Percentiles rank a stretch among this genome's conserved stretches.
These are phyloP conservation scores for Campopleginae sp. DNA, from an alignment of 2,888 invertebrate genomes.

Conservation along the genomic window DNA sequence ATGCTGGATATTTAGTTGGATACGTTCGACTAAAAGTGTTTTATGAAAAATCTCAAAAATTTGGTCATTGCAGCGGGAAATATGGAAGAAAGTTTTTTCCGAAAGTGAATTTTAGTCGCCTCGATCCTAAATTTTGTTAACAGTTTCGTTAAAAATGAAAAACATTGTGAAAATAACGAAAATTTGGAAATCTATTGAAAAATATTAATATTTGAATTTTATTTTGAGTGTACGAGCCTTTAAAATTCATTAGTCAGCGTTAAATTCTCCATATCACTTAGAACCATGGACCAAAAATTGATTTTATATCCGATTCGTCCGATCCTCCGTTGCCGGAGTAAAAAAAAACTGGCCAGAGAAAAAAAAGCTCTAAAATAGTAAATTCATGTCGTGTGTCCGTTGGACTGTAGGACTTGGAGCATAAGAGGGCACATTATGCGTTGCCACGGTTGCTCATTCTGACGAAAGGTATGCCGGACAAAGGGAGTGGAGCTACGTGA, in stretches of 20 bases:
- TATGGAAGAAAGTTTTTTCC: too few species aligned
- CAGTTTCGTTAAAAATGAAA: too few species aligned
- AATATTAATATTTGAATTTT: too few species aligned
- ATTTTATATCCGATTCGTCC: not conserved
- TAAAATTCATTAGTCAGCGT: not conserved
- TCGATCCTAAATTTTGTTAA: too few species aligned
- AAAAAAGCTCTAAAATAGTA: not conserved
- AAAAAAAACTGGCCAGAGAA: not conserved
- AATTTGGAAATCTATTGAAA: too few species aligned
- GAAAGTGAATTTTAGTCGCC: too few species aligned
- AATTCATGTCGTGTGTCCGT: not conserved
- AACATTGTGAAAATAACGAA: too few species aligned
- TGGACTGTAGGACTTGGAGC: not conserved
- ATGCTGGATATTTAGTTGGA: too few species aligned
- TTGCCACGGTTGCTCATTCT: conserved; percentile 18
- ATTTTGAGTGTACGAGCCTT: too few species aligned
- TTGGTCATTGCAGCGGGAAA: too few species aligned
- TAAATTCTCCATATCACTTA: not conserved
- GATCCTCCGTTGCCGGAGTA: not conserved
- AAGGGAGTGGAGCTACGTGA: conserved; percentile 59
- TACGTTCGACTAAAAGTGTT: too few species aligned
- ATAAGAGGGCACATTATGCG: conserved; percentile 50
- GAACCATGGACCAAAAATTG: not conserved
- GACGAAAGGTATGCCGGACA: conserved; percentile 62
- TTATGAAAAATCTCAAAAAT: too few species aligned